phyloP scores from a whole-genome alignment of 1,140 invertebrate genomes.

The Rhyacophila brunnea region DNA sequence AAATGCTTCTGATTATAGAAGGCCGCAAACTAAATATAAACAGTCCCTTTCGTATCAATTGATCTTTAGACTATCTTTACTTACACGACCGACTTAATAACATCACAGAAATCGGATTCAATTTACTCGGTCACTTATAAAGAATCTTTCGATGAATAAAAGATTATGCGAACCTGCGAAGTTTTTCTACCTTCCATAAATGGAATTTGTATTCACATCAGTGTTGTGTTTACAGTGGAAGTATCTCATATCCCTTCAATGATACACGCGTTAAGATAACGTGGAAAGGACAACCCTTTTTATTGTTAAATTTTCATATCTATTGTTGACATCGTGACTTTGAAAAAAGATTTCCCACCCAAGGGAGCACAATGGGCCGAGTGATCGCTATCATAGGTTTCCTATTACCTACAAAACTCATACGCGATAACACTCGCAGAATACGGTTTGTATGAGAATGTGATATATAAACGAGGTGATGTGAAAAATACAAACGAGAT shows the following conservation, averaged over 20 bases:
- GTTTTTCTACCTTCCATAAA: neutral
- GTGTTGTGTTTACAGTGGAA: constrained; percentile 19
- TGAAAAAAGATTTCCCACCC: constrained; percentile 22
- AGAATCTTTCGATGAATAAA: too few relatives aligned
- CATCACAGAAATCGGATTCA: too few relatives aligned
- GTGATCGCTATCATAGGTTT: constrained; percentile 27
- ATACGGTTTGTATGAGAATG: too few relatives aligned
- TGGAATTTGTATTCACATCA: constrained; percentile 19
- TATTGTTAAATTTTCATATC: constrained; percentile 34
- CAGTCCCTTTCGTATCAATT: too few relatives aligned
- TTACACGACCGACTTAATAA: too few relatives aligned
- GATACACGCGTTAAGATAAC: constrained; percentile 29
- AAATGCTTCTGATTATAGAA: too few relatives aligned
- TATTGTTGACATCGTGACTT: constrained; percentile 23
- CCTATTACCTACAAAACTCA: constrained; percentile 30
- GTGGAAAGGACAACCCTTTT: constrained; percentile 24
- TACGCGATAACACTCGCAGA: constrained; percentile 8
- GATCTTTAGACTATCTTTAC: too few relatives aligned
- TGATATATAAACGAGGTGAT: too few relatives aligned
- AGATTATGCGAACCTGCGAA: too few relatives aligned
- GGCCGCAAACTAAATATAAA: too few relatives aligned
- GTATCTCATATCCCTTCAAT: constrained; percentile 18
- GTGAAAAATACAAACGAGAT: too few relatives aligned
- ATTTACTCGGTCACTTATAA: neutral
- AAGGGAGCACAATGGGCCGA: constrained; percentile 23